A percentile compares a stretch with the other conserved stretches of the same genome.
phyloP scores from a whole-genome alignment of 2,797 vertebrate genomes.

The Cryptoblepharus egeriae region DNA sequence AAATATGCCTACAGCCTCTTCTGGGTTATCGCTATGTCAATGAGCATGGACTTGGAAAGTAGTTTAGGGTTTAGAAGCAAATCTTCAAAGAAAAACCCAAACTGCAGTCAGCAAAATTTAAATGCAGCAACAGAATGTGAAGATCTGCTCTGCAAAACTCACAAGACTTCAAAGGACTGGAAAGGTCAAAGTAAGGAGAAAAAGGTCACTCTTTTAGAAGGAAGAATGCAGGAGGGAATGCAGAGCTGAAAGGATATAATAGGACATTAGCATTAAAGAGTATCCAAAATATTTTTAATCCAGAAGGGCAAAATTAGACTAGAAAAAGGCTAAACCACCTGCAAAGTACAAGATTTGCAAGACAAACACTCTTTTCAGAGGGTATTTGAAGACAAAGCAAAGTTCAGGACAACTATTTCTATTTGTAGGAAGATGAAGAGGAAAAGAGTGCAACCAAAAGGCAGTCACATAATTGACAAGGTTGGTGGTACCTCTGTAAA shows the following conservation, averaged over 20 bases:
- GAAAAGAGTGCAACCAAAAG: conserved; percentile 37
- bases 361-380: conserved; percentile 34
- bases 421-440: conserved; percentile 52
- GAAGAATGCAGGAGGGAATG: conserved; percentile 51
- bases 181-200: conserved; percentile 67
- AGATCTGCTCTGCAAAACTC: conserved; percentile 47
- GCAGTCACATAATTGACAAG: conserved; percentile 59
- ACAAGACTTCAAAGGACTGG: conserved; percentile 67
- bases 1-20: conserved; percentile 16
- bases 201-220: conserved; percentile 47
- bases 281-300: conserved; percentile 58
- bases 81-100: conserved; percentile 58
- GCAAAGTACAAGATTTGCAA: conserved; percentile 50
- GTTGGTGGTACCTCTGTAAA: conserved; percentile 45
- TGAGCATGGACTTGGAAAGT: conserved; percentile 52
- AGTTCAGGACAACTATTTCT: conserved; percentile 14
- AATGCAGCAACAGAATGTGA: conserved; percentile 50
- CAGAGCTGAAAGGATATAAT: conserved; percentile 50
- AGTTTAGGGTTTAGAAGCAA: conserved; percentile 53
- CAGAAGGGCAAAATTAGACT: conserved; percentile 52
- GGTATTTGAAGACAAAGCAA: conserved; percentile 44
- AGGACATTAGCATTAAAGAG: conserved; percentile 56
- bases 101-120: conserved; percentile 49
- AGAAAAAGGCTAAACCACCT: conserved; percentile 56
- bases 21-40: conserved; percentile 44